Conservation (phyloP, 2,888 invertebrate genomes). For the Leuctra nigra region DNA sequence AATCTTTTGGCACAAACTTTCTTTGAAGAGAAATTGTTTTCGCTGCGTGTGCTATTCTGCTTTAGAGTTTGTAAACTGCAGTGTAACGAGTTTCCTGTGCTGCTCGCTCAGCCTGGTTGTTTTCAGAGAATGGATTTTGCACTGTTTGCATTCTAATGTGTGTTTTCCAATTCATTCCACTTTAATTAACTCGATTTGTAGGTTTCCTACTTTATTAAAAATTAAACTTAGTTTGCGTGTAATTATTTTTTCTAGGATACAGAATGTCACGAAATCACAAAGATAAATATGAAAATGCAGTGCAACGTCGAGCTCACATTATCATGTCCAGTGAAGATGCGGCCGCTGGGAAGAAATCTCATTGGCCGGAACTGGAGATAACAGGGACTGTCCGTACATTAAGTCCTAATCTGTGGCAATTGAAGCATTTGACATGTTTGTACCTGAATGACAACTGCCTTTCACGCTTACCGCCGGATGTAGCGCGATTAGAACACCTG, state of each 20-base stretch:
- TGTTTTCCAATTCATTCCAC: no score
- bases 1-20: no score
- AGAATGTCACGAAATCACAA: conserved; percentile 39
- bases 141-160: no score
- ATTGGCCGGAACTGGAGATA: conserved; percentile 90
- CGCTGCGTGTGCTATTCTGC: no score
- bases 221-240: no score
- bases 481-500: conserved; percentile 75
- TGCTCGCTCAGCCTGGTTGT: no score
- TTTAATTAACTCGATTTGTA: no score
- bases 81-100: no score
- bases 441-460: conserved; percentile 95
- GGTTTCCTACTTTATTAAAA: no score
- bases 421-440: conserved; percentile 87
- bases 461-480: conserved; percentile 85
- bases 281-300: conserved; percentile 42
- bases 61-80: no score
- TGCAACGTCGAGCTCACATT: conserved; percentile 75
- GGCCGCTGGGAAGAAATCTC: conserved; percentile 85
- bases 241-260: conserved; percentile 36
- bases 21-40: no score
- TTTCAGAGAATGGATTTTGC: no score
- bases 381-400: conserved; percentile 91
- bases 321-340: conserved; percentile 91
- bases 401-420: conserved; percentile 85